Conservation (phyloP, 2,113 vertebrate species). For the Bostrychus sinensis region DNA sequence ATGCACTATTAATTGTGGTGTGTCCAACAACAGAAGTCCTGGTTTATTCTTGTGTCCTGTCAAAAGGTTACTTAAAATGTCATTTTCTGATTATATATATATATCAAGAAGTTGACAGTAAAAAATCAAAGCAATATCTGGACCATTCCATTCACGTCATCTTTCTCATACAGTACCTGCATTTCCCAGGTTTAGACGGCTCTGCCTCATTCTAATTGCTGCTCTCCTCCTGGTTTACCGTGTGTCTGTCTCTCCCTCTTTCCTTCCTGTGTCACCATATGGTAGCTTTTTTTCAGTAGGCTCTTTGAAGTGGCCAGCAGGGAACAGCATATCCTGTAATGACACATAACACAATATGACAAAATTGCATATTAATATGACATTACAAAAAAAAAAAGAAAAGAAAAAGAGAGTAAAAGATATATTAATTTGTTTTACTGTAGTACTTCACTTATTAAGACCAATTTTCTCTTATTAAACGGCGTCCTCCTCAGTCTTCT, state of each 20-base stretch:
- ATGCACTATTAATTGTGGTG: too few relatives aligned
- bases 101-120: too few relatives aligned
- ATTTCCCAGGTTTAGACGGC: too few relatives aligned
- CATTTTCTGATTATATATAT: too few relatives aligned
- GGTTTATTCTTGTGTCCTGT: too few relatives aligned
- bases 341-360: conserved; percentile 12
- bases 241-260: conserved; percentile 47
- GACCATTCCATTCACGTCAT: not conserved
- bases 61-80: too few relatives aligned
- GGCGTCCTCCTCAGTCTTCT: not conserved
- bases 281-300: conserved; percentile 52
- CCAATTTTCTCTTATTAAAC: not conserved
- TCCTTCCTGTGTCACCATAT: conserved; percentile 73
- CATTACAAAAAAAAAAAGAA: too few relatives aligned
- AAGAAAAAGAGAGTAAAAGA: not conserved
- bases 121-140: not conserved
- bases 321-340: conserved; percentile 43
- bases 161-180: too few relatives aligned
- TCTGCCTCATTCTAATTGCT: conserved; percentile 24
- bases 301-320: conserved; percentile 56
- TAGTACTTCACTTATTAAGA: too few relatives aligned
- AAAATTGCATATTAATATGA: not conserved
- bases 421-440: not conserved
- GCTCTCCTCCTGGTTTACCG: conserved; percentile 25
- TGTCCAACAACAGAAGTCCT: too few relatives aligned